Evolutionary conservation across 2,113 vertebrate species (phyloP).

Genomic region (Campylomormyrus tamandua): DNA sequence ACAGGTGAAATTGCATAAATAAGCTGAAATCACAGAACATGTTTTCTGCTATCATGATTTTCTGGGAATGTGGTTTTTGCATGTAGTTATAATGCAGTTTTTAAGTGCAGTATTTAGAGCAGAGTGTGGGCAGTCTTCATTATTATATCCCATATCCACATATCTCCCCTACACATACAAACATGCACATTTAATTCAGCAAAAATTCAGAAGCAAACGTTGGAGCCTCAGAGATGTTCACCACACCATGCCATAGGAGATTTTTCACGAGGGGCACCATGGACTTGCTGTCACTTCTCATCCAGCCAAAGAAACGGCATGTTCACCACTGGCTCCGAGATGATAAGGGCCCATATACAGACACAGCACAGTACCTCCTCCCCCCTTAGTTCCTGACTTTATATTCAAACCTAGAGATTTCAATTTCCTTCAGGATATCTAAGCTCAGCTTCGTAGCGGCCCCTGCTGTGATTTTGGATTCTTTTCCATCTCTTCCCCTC

Average conservation of each 20-base stretch:
- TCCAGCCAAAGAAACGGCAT: constrained; percentile 22
- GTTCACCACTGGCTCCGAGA: constrained; percentile 30
- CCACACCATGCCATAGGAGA: constrained; percentile 23
- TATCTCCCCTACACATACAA: not conserved
- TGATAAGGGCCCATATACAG: constrained; percentile 30
- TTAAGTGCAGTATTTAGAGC: not conserved
- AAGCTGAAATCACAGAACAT: constrained; percentile 55
- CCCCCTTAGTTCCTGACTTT: not conserved
- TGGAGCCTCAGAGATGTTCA: not conserved
- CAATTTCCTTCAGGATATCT: constrained; percentile 45
- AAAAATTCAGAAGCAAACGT: not conserved
- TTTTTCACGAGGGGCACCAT: constrained; percentile 19
- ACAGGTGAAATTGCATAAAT: constrained; percentile 64
- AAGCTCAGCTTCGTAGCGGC: constrained; percentile 30
- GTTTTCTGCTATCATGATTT: constrained; percentile 32
- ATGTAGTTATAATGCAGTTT: not conserved
- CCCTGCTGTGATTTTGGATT: constrained; percentile 41
- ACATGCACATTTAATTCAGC: not conserved
- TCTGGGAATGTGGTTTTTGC: not conserved
- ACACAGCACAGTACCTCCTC: not conserved
- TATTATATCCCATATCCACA: not conserved
- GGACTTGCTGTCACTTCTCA: constrained; percentile 27
- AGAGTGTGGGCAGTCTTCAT: not conserved
- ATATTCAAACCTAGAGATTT: constrained; percentile 32
- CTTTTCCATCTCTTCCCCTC: constrained; percentile 20